These are phyloP conservation scores for Hipparchia semele DNA, from an alignment of 2,888 invertebrate genomes.

Conservation along the genomic window DNA sequence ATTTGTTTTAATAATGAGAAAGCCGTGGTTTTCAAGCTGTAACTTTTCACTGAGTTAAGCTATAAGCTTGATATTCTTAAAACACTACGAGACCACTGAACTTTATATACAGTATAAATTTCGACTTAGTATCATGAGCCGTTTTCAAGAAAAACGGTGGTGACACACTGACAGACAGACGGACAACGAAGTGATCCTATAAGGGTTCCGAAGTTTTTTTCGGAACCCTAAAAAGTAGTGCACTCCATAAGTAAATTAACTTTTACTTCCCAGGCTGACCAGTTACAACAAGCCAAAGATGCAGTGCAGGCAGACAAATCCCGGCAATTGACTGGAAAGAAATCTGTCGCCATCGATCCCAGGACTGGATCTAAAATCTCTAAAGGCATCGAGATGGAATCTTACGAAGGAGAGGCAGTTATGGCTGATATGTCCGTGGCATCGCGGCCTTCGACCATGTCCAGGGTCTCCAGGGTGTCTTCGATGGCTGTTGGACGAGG, in stretches of 20 bases:
- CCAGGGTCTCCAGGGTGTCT: slow-evolving; percentile 12
- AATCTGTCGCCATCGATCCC: slow-evolving; percentile 49
- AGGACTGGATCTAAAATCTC: slow-evolving; percentile 28
- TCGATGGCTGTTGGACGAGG: slow-evolving; percentile 19
- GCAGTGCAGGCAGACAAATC: slow-evolving; percentile 36
- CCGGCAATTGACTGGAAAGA: slow-evolving; percentile 74
- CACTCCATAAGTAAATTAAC: neutral
- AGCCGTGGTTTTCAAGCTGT: too few relatives aligned
- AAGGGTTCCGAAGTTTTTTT: too few relatives aligned
- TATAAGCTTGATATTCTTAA: too few relatives aligned
- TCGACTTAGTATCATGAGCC: too few relatives aligned
- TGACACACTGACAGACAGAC: too few relatives aligned
- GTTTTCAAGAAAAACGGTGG: too few relatives aligned
- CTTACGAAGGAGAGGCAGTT: neutral
- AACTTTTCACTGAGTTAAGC: too few relatives aligned
- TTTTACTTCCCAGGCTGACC: neutral
- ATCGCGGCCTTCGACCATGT: slow-evolving; percentile 18
- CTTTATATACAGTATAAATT: too few relatives aligned
- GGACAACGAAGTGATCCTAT: too few relatives aligned
- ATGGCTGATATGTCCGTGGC: neutral
- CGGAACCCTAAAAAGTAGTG: too few relatives aligned
- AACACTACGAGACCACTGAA: too few relatives aligned
- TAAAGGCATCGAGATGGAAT: neutral
- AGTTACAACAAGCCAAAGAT: slow-evolving; percentile 30
- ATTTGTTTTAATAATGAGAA: too few relatives aligned